A percentile compares a stretch with the other conserved stretches of the same genome.
Evolutionary conservation across 1,140 invertebrate genomes (phyloP).

Genomic region (Diabrotica undecimpunctata): DNA sequence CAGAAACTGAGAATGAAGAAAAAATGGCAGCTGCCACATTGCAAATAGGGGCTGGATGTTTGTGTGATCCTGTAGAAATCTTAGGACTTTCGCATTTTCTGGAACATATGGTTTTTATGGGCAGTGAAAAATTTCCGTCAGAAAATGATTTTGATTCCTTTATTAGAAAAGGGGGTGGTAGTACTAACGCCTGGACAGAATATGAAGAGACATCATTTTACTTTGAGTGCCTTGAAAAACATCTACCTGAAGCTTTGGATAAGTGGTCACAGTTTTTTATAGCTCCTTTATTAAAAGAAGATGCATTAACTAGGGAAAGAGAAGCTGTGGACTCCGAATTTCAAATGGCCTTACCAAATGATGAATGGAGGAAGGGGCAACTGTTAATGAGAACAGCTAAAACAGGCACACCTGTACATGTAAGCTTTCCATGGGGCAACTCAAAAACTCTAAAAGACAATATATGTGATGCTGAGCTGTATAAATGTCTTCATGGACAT

Average conservation of each 20-base stretch:
- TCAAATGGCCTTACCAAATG: constrained; percentile 65
- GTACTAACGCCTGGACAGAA: constrained; percentile 79
- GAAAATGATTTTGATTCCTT: constrained; percentile 85
- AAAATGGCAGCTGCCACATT: constrained; percentile 61
- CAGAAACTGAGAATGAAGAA: constrained; percentile 35
- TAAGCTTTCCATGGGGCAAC: constrained; percentile 81
- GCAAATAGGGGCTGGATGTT: constrained; percentile 64
- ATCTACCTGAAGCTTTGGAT: constrained; percentile 70
- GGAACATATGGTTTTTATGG: constrained; percentile 96
- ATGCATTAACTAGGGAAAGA: constrained; percentile 68
- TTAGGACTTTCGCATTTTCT: constrained; percentile 83
- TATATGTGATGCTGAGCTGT: constrained; percentile 61
- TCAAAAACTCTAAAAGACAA: constrained; percentile 69
- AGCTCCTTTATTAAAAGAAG: constrained; percentile 78
- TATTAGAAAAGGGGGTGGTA: constrained; percentile 73
- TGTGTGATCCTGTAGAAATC: too few relatives aligned
- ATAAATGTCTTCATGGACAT: constrained; percentile 52
- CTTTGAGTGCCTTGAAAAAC: constrained; percentile 79
- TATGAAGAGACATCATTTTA: constrained; percentile 82
- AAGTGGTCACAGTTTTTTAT: constrained; percentile 90
- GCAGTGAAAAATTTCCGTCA: constrained; percentile 78
- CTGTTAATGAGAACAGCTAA: constrained; percentile 65
- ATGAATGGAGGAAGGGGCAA: constrained; percentile 69
- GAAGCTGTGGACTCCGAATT: constrained; percentile 68
- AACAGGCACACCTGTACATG: constrained; percentile 67